Base-by-base conservation (phyloP, 2,113 vertebrate species). In the Cryptotis parvus region DNA sequence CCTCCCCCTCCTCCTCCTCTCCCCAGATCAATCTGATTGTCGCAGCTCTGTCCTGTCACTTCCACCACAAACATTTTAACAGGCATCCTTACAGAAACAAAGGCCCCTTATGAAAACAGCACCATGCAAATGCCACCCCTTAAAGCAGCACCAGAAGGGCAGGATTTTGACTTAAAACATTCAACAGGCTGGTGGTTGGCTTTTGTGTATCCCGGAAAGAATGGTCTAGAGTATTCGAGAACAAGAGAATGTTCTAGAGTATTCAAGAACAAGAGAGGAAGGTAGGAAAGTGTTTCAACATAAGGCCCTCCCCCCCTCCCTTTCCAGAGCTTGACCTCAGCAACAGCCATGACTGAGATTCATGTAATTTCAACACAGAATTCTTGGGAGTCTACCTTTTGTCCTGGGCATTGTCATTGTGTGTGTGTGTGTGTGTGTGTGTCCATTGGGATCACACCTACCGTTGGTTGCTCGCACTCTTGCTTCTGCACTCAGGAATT, bases 1-100 rank as follows among this genome's bases (percentile, higher is more conserved):
- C 27, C 0, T 33, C 79, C 49, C 0, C 33, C 11, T 45, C 1
- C 20, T 0, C 24, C 0, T 0, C 49, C n/a, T 16, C 61, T 41
- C 16, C 76, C 55, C 45, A 9, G 16, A 63, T 55, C 33, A 6
- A 29, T 52, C 15, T 15, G 29, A 61, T 9, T 3, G 29, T 61
- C 31, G 74, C 43, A 16, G 16, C 7, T 14, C 35, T 66, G 5
- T 1, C 31, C 1, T 37, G 1, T 58, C 41, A 11, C 70, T 52
- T 43, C 72, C 45, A n/a, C 72, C 49, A 31, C 24, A 41, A 52
- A 29, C 72, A 69, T 73, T 86, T 76, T 16, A 84, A 73, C 43
- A 6, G 2, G 1, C 7, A 27, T 29, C 78, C 69, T 86, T 65
- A 82, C 55, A 18, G 76, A 89, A 84, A 66, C 15, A 41, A 69